Percentiles rank a stretch among this genome's conserved stretches.
Conservation (phyloP, 1,140 invertebrate genomes). For the Trichoplusia ni region DNA sequence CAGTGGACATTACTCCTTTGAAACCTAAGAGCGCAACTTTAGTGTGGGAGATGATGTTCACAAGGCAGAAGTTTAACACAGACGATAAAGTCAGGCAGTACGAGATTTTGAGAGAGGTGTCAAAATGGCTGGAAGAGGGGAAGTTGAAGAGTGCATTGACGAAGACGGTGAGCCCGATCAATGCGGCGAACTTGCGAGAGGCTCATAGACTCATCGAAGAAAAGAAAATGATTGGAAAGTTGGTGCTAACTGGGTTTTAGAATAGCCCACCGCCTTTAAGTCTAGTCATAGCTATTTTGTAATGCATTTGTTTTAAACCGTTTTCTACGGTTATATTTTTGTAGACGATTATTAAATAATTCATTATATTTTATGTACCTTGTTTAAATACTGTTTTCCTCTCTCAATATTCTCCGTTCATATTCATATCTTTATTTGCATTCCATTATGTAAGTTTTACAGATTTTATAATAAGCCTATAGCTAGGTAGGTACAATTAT, state of each 20-base stretch:
- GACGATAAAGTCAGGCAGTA: conserved; percentile 61
- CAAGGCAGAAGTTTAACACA: conserved; percentile 69
- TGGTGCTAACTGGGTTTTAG: conserved; percentile 30
- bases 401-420: too few species aligned
- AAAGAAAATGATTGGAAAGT: conserved; percentile 29
- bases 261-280: too few species aligned
- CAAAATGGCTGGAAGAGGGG: conserved; percentile 61
- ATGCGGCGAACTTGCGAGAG: conserved; percentile 45
- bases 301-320: too few species aligned
- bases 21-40: conserved; percentile 73
- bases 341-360: too few species aligned
- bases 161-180: conserved; percentile 63
- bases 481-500: too few species aligned
- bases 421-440: too few species aligned
- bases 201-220: conserved; percentile 28
- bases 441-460: too few species aligned
- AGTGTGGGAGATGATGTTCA: conserved; percentile 71
- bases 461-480: too few species aligned
- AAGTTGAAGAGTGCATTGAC: conserved; percentile 59
- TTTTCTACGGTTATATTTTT: too few species aligned
- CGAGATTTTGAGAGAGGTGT: conserved; percentile 58
- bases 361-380: too few species aligned
- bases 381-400: too few species aligned
- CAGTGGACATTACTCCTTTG: conserved; percentile 59
- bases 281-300: too few species aligned